These are phyloP conservation scores for Otus scops DNA, from an alignment of 2,797 vertebrate species.

Conservation along the genomic window DNA sequence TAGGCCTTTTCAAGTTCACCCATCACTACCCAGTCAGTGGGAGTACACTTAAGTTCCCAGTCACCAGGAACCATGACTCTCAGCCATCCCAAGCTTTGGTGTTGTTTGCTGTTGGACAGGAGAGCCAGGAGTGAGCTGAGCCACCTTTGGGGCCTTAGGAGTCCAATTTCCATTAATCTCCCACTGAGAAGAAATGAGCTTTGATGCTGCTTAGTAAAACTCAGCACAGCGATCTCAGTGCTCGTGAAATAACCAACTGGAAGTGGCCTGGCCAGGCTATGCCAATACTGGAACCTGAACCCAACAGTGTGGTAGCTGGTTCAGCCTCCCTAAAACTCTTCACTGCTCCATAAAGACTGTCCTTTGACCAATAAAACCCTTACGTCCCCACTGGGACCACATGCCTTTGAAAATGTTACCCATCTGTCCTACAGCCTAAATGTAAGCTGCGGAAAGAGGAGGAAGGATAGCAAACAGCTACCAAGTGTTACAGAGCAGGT, in stretches of 20 bases:
- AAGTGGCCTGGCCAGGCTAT: background rate
- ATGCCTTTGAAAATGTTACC: background rate
- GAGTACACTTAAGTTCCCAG: background rate
- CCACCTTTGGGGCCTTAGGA: background rate
- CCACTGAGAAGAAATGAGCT: background rate
- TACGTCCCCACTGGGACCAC: background rate
- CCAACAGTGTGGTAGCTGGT: background rate
- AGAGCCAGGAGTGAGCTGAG: background rate
- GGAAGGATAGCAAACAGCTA: background rate
- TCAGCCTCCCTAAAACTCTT: background rate
- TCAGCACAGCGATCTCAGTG: background rate
- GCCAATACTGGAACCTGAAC: background rate
- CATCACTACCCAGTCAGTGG: background rate
- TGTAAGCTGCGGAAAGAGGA: background rate
- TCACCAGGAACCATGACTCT: background rate
- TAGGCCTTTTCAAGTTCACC: background rate
- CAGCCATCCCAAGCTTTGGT: background rate
- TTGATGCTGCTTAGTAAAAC: background rate
- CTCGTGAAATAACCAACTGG: background rate
- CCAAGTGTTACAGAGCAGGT: background rate
- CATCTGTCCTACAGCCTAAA: background rate
- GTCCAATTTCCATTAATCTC: background rate
- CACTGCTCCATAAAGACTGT: background rate
- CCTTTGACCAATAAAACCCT: background rate
- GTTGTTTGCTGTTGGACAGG: background rate